phyloP scores from a whole-genome alignment of 2,888 invertebrate species.

The Thalpophila matura region DNA sequence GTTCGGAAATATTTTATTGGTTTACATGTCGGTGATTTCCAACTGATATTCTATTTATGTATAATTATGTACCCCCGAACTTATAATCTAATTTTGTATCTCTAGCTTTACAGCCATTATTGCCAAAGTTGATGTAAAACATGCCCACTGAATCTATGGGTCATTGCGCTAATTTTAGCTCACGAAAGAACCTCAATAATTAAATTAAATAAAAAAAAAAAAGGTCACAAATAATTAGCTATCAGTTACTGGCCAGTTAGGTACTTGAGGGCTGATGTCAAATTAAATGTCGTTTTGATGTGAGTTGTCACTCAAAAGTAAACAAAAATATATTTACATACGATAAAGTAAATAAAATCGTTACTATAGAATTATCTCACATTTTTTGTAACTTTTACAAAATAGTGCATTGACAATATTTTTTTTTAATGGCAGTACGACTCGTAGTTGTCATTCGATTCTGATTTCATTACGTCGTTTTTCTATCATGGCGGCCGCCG shows the following conservation, averaged over 20 bases:
- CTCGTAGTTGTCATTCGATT: slow-evolving; percentile 79
- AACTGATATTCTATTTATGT: too few species aligned
- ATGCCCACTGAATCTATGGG: too few species aligned
- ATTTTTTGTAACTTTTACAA: slow-evolving; percentile 8
- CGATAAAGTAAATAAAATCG: background rate
- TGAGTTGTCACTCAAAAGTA: slow-evolving; percentile 34
- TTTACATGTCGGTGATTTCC: too few species aligned
- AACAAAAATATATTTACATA: slow-evolving; percentile 19
- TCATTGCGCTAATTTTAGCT: too few species aligned
- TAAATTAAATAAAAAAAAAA: too few species aligned
- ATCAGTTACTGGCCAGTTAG: slow-evolving; percentile 32
- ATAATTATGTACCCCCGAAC: too few species aligned
- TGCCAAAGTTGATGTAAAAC: too few species aligned
- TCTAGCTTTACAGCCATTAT: too few species aligned
- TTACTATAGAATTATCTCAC: slow-evolving; percentile 2
- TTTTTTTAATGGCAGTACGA: slow-evolving; percentile 70
- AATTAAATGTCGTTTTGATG: slow-evolving; percentile 31
- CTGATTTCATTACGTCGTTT: slow-evolving; percentile 87
- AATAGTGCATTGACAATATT: slow-evolving; percentile 47
- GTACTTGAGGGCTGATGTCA: slow-evolving; percentile 31
- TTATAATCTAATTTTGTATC: too few species aligned
- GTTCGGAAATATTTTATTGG: too few species aligned
- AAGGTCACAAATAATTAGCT: too few species aligned
- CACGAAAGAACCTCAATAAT: too few species aligned
- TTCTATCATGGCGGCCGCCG: slow-evolving; percentile 96